These are phyloP conservation scores for Pipistrellus pipistrellus DNA, from an alignment of 2,797 vertebrate genomes.

Conservation along the genomic window DNA sequence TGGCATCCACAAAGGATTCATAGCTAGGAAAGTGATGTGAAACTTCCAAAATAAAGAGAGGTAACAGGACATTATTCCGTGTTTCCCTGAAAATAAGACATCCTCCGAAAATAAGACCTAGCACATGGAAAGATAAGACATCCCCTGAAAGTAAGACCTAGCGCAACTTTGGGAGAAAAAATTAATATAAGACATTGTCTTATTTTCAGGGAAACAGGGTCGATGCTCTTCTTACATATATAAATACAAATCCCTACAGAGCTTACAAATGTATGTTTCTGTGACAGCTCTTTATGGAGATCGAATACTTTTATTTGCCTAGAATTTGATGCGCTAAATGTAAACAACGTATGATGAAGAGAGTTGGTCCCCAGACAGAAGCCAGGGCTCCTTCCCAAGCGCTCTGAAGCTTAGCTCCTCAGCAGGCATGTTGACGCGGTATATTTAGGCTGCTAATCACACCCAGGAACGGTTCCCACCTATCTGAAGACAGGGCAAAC, in stretches of 20 bases:
- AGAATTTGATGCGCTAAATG: slow-evolving; percentile 56
- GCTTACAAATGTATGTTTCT: slow-evolving; percentile 52
- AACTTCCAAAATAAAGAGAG: slow-evolving; percentile 21
- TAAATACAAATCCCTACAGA: slow-evolving; percentile 61
- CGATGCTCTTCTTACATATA: slow-evolving; percentile 25
- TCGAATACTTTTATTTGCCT: slow-evolving; percentile 69
- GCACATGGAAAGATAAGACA: too few relatives aligned
- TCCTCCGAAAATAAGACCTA: too few relatives aligned
- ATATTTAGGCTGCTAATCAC: slow-evolving; percentile 80
- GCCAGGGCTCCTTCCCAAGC: slow-evolving; percentile 75
- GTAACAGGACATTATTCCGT: background rate
- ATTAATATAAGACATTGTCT: too few relatives aligned
- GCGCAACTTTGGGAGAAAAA: too few relatives aligned
- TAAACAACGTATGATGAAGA: slow-evolving; percentile 72
- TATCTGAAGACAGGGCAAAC: slow-evolving; percentile 80
- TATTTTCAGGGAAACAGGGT: background rate
- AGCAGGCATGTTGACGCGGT: slow-evolving; percentile 54
- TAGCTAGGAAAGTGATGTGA: background rate
- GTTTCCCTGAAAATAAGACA: too few relatives aligned
- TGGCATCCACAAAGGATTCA: background rate
- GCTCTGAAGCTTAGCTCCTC: slow-evolving; percentile 60
- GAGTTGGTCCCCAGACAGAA: slow-evolving; percentile 70
- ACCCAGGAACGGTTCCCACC: slow-evolving; percentile 73
- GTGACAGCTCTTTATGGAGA: slow-evolving; percentile 65
- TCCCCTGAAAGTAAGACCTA: too few relatives aligned